Evolutionary conservation across 2,888 invertebrate genomes (phyloP).

Genomic region (Epiblema foenella): DNA sequence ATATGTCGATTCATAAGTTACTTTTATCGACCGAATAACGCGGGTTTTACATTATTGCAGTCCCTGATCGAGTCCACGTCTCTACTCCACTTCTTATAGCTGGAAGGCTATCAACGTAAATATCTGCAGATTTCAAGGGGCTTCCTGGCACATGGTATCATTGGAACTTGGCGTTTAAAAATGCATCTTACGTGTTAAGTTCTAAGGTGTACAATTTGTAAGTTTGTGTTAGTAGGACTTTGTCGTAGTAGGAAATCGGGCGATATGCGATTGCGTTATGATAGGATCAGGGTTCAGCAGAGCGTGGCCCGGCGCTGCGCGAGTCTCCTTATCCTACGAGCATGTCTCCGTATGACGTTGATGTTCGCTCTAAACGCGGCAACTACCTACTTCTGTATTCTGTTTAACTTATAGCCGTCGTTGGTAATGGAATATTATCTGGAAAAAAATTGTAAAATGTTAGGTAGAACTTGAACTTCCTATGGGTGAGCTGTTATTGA

Average conservation of each 20-base stretch:
- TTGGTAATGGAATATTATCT: background rate
- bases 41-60: conserved; percentile 73
- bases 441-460: background rate
- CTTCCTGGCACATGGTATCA: conserved; percentile 57
- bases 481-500: no score
- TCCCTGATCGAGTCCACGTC: conserved; percentile 79
- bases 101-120: conserved; percentile 81
- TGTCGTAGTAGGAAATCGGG: conserved; percentile 55
- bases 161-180: conserved; percentile 41
- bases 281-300: conserved; percentile 81
- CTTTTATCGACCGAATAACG: conserved; percentile 67
- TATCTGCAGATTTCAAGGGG: conserved; percentile 73
- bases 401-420: conserved; percentile 42
- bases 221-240: conserved; percentile 52
- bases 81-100: conserved; percentile 79
- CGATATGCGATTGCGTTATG: conserved; percentile 83
- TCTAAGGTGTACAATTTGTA: conserved; percentile 58
- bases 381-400: conserved; percentile 65
- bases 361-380: conserved; percentile 71
- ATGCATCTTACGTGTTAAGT: conserved; percentile 45
- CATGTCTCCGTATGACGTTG: conserved; percentile 69
- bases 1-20: conserved; percentile 53
- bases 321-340: conserved; percentile 58
- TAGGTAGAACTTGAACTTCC: no score
- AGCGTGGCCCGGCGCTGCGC: conserved; percentile 69